phyloP scores from a whole-genome alignment of 2,888 invertebrate genomes.

The Drosophila quinaria region DNA sequence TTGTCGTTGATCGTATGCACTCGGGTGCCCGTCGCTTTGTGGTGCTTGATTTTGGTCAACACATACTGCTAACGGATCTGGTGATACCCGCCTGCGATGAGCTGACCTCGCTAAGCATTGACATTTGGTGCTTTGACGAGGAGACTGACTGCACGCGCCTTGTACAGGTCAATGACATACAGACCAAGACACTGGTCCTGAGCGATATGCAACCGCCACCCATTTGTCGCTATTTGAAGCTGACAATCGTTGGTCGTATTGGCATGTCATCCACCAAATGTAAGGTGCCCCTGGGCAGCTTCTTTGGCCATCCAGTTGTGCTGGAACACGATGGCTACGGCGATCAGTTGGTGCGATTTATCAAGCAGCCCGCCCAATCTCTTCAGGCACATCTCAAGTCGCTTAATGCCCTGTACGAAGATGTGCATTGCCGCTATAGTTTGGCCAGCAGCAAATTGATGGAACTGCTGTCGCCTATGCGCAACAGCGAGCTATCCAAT shows the following conservation, averaged over 20 bases:
- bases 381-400: constrained; percentile 88
- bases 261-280: constrained; percentile 96
- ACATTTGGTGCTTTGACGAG: constrained; percentile 95
- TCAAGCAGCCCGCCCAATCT: constrained; percentile 78
- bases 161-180: constrained; percentile 94
- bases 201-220: constrained; percentile 96
- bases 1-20: constrained; percentile 97
- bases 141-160: constrained; percentile 94
- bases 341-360: constrained; percentile 81
- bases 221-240: constrained; percentile 95
- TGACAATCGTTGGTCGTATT: constrained; percentile 95
- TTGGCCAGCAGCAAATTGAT: constrained; percentile 94
- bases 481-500: constrained; percentile 93
- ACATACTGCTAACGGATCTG: constrained; percentile 94
- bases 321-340: constrained; percentile 88
- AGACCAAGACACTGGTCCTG: constrained; percentile 93
- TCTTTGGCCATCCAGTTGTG: constrained; percentile 95
- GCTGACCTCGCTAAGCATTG: constrained; percentile 93
- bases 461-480: constrained; percentile 91
- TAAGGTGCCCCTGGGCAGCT: constrained; percentile 96
- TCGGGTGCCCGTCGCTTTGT: constrained; percentile 97
- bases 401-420: constrained; percentile 90
- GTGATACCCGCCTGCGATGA: constrained; percentile 93
- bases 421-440: constrained; percentile 92
- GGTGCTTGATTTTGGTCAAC: constrained; percentile 95